Conservation (phyloP, 2,113 vertebrate genomes). For the Pao palembangensis region DNA sequence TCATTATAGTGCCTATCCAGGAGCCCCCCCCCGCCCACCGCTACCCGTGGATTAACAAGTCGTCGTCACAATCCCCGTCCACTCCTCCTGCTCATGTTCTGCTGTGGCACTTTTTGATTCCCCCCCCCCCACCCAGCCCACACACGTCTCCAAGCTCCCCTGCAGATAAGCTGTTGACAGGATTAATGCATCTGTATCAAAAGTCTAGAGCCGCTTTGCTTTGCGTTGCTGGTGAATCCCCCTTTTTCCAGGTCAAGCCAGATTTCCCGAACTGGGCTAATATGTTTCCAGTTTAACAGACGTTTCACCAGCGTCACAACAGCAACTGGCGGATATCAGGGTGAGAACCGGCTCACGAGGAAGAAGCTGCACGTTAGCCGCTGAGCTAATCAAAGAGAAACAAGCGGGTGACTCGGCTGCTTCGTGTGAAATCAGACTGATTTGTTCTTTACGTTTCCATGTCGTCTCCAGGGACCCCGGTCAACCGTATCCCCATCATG, state of each 20-base stretch:
- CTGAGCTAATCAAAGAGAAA: too few relatives aligned
- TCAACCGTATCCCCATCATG: slow-evolving; percentile 98
- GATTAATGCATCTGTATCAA: slow-evolving; percentile 73
- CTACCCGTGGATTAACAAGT: slow-evolving; percentile 58
- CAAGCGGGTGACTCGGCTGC: too few relatives aligned
- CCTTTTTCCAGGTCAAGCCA: slow-evolving; percentile 68
- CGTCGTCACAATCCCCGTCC: slow-evolving; percentile 48
- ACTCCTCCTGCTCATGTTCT: slow-evolving; percentile 47
- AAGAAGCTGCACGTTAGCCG: too few relatives aligned
- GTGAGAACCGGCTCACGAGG: too few relatives aligned
- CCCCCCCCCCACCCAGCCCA: background rate
- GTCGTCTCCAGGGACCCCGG: slow-evolving; percentile 83
- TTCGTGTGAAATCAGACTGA: slow-evolving; percentile 1
- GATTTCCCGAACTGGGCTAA: slow-evolving; percentile 67
- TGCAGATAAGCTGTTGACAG: slow-evolving; percentile 70
- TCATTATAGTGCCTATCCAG: slow-evolving; percentile 66
- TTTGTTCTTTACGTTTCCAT: slow-evolving; percentile 5
- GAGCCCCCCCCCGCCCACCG: slow-evolving; percentile 33
- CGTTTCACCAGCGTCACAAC: slow-evolving; percentile 10
- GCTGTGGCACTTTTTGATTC: slow-evolving; percentile 63
- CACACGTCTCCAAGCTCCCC: slow-evolving; percentile 50
- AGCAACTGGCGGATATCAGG: too few relatives aligned
- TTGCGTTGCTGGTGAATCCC: slow-evolving; percentile 65
- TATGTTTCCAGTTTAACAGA: slow-evolving; percentile 63
- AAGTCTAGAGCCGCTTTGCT: slow-evolving; percentile 64